Evolutionary conservation across 2,888 invertebrate species (phyloP), one percentile per base, ranked within the genome.

Genomic region (Netelia fuscicornis): DNA sequence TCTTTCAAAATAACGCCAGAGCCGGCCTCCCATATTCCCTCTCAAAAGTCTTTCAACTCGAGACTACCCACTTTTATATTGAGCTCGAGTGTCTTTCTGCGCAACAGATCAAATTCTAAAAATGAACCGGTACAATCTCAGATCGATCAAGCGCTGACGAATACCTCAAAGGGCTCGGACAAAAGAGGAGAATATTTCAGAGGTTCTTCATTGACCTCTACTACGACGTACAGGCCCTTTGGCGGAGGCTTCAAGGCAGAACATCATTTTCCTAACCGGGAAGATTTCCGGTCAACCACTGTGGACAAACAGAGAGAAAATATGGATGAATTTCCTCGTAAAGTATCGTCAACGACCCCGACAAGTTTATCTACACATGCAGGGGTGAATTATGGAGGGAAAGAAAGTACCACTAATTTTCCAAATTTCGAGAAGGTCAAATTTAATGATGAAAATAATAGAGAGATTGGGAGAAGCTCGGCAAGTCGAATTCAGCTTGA

Each of bases 11-110:
- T 85, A 80, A 83, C 80, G 6, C 64, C 80, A 23, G 83, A 83
- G 17, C 76, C 83, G 13, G 11, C 8, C 8, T 48, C 75, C 0
- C 71, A 42, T 62, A 67, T 67, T 13, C 30, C 79, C 6, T 62
- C 70, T 0, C 42, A 56, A 5, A 75, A 80, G 17, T 42, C 81
- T n/a, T 20, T 71, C 0, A 52, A 23, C 44, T 54, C 75, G 11
- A 87, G 87, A 75, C 70, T 86, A 20, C 87, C 89, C 1, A 88
- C 89, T 11, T 89, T 90, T 23, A 70, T 83, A 1, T 78, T 89
- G 25, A 89, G 86, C 64, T 89, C 89, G 0, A 89, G 88, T 13
- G 87, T 89, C 1, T 90, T 87, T 58, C 60, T 88, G 0, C 83
- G 87, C 5, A 80, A 85, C 25, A 72, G 65, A 23, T 68, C 70